Conservation (phyloP, 1,140 invertebrate genomes). For the Triops cancriformis region DNA sequence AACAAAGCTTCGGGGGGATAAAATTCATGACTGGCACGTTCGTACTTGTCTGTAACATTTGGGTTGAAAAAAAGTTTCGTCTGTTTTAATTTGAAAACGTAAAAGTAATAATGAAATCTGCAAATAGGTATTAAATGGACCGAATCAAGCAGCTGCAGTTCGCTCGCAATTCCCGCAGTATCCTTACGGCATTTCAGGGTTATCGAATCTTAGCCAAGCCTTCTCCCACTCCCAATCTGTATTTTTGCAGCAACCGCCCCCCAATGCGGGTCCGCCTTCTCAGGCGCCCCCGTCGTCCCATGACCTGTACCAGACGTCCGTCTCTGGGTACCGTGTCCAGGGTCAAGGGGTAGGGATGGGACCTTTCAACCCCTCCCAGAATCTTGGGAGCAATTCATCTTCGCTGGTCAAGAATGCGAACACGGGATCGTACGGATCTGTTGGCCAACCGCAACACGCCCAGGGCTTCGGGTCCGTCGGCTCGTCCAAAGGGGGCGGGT, state of each 20-base stretch:
- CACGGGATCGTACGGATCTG: constrained; percentile 38
- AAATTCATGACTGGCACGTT: too few relatives aligned
- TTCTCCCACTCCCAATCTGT: constrained; percentile 44
- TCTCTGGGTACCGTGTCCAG: constrained; percentile 59
- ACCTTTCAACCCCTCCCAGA: constrained; percentile 4
- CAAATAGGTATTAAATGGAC: neutral
- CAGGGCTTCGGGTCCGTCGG: constrained; percentile 21
- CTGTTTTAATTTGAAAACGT: too few relatives aligned
- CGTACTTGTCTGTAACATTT: too few relatives aligned
- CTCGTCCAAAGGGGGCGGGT: neutral
- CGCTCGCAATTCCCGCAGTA: constrained; percentile 58
- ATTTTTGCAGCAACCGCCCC: constrained; percentile 52
- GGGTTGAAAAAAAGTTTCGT: too few relatives aligned
- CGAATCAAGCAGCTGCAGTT: constrained; percentile 37
- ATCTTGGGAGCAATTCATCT: constrained; percentile 21
- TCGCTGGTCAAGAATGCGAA: constrained; percentile 39
- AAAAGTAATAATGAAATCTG: too few relatives aligned
- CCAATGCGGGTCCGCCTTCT: constrained; percentile 41
- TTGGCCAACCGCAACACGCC: constrained; percentile 32
- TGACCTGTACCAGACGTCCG: constrained; percentile 69
- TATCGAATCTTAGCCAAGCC: constrained; percentile 11
- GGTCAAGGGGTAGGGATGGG: constrained; percentile 11
- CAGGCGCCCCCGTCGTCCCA: constrained; percentile 46
- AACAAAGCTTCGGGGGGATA: neutral
- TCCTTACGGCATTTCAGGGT: constrained; percentile 45